Base-by-base conservation (phyloP, 2,113 vertebrate species). In the Dissostichus mawsoni region DNA sequence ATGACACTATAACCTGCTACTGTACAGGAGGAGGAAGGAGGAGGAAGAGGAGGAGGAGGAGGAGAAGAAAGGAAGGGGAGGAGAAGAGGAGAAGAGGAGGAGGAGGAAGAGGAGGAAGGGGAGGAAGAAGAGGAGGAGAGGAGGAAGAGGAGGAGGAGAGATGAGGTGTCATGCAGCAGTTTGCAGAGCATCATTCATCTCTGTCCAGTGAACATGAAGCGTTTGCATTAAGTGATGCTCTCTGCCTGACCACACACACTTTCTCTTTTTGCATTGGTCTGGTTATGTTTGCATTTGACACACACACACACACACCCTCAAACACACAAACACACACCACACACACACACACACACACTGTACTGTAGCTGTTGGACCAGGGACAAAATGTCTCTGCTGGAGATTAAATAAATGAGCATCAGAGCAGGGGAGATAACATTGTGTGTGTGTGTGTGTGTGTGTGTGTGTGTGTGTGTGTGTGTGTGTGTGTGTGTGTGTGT, bases 151-250 rank as follows among this genome's bases (percentile, higher is more conserved):
- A 36, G 4, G 33, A 69, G 33, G 33, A 36, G 33, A 1, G 33
- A 36, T 4, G 41, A 62, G 57, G 70, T 41, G 52, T 66, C 63
- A 71, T 68, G 78, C 69, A 79, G 86, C 68, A 83, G 71, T 83
- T 90, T 84, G 68, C 79, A 59, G 45, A 80, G 71, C 80, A 87
- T 89, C 86, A 90, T 92, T 92, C 84, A 92, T 92, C 92, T 94
- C 76, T 90, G 90, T 94, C 79, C 51, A 92, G 76, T 76, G 74
- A 81, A 85, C 86, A 89, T 88, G 77, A 84, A 87, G 81, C 80
- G 78, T 85, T 89, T 88, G 83, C 87, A 91, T 91, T 92, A 86
- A 86, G 79, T 89, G 82, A 83, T 89, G 82, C 83, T 64, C 67
- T 73, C 29, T 69, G 59, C 63, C 61, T 56, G 63, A 67, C 74